Evolutionary conservation across 2,797 vertebrate species (phyloP), one percentile per base, ranked within the genome.

Genomic region (Silurus lanzhouensis): DNA sequence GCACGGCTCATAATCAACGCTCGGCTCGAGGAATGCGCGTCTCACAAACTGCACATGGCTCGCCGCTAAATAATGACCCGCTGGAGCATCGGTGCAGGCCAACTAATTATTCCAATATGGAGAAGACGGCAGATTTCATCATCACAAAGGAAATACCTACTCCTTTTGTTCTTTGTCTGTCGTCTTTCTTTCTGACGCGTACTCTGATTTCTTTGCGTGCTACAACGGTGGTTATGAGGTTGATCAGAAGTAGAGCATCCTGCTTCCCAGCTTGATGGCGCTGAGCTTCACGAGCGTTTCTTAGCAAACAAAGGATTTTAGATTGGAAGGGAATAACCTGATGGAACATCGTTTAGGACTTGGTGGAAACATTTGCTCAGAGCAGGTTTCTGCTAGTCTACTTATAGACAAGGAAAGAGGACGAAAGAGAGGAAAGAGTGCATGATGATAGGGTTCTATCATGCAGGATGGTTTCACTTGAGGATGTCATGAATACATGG

Each of bases 101-200:
- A 91, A 90, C 91, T 94, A 95, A 95, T 94, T 95, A 94, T 91
- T 95, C 93, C 94, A 94, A 88, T 88, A 94, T 94, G 94, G 91
- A 89, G 87, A 38, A 38, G 87, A 90, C 89, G 88, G 95, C 91
- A 90, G 90, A 92, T 95, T 94, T 94, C 94, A 90, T 95, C 93
- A 95, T 95, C 91, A 93, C 92, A 93, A 90, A 91, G 90, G 91
- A 94, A 94, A 88, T 86, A 79, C 85, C 85, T 81, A 13, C 19
- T 86, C 90, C 90, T 93, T 93, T 91, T 80, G 83, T 89, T 91
- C 91, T 94, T 90, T 78, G 86, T 84, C 58, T 83, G 83, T 19
- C 75, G 84, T n/a, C 68, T 72, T 61, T 68, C 57, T 55, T 82
- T 44, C 64, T 88, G 88, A 90, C 91, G 85, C 87, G 74, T 86